A percentile compares a stretch with the other conserved stretches of the same genome.
These are phyloP conservation scores for Eremobia ochroleuca DNA, from an alignment of 2,888 invertebrate genomes.

Conservation along the genomic window DNA sequence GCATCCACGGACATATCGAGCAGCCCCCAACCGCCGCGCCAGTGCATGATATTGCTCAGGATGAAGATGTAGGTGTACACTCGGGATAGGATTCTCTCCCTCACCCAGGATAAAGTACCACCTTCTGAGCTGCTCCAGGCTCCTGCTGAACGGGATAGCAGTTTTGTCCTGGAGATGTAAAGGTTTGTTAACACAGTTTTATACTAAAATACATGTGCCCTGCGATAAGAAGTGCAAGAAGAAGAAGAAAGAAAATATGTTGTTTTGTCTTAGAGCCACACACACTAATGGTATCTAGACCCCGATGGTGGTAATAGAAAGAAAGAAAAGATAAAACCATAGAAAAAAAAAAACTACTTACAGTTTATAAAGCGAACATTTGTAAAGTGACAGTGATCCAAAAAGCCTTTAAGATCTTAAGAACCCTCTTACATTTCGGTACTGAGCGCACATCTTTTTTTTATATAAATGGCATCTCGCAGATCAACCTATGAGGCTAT, in stretches of 20 bases:
- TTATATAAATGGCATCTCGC: no score
- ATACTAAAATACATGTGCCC: not conserved
- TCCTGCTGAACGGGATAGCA: conserved; percentile 79
- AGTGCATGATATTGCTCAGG: conserved; percentile 95
- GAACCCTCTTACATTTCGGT: no score
- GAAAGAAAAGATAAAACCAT: no score
- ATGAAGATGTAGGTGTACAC: conserved; percentile 94
- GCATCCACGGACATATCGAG: conserved; percentile 92
- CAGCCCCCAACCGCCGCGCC: conserved; percentile 96
- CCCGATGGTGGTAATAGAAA: no score
- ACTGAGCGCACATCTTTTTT: no score
- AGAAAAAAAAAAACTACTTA: no score
- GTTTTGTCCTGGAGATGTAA: conserved; percentile 73
- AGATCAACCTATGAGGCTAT: no score
- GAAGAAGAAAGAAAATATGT: not conserved
- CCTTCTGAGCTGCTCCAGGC: conserved; percentile 76
- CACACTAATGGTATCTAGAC: no score
- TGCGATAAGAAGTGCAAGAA: no score
- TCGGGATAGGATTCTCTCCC: conserved; percentile 90
- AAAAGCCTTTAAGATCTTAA: no score
- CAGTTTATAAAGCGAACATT: no score
- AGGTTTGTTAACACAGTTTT: not conserved
- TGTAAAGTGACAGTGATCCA: no score
- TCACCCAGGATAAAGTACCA: conserved; percentile 78
- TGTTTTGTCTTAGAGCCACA: not conserved